These are phyloP conservation scores for Chloroceryle aenea DNA, from an alignment of 2,113 vertebrate species.

Conservation along the genomic window DNA sequence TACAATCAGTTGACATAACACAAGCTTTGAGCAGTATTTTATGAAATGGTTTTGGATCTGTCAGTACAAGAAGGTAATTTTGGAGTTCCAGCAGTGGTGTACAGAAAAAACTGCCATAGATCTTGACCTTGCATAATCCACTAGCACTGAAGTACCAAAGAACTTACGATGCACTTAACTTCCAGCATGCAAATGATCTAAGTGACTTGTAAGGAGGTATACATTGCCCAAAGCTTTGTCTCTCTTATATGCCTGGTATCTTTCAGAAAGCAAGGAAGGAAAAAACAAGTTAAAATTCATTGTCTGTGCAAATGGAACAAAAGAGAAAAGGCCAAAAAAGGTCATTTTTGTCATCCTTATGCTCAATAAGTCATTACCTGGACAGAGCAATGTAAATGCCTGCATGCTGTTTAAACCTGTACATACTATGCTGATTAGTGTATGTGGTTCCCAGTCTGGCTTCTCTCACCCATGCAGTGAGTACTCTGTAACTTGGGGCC, in stretches of 20 bases:
- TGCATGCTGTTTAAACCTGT: neutral
- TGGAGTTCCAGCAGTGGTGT: neutral
- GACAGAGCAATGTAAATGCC: neutral
- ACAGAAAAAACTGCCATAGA: neutral
- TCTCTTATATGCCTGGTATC: neutral
- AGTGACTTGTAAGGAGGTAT: neutral
- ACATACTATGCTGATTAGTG: neutral
- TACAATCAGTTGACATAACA: neutral
- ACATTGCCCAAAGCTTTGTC: neutral
- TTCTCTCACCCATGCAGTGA: neutral
- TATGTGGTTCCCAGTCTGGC: neutral
- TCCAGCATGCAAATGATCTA: neutral
- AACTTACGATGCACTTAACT: rapidly evolving
- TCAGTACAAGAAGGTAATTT: neutral
- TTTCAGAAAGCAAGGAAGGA: neutral
- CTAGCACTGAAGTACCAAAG: neutral
- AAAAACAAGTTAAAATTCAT: neutral
- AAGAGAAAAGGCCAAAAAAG: neutral
- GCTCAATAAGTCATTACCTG: neutral
- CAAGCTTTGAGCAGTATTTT: neutral
- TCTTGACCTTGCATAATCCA: neutral
- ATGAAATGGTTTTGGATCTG: neutral
- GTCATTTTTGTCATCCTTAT: neutral
- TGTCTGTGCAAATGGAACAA: neutral
- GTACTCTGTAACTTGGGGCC: neutral